These are phyloP conservation scores for Gymnoscopelus braueri DNA, from an alignment of 2,797 vertebrate genomes.

Conservation along the genomic window DNA sequence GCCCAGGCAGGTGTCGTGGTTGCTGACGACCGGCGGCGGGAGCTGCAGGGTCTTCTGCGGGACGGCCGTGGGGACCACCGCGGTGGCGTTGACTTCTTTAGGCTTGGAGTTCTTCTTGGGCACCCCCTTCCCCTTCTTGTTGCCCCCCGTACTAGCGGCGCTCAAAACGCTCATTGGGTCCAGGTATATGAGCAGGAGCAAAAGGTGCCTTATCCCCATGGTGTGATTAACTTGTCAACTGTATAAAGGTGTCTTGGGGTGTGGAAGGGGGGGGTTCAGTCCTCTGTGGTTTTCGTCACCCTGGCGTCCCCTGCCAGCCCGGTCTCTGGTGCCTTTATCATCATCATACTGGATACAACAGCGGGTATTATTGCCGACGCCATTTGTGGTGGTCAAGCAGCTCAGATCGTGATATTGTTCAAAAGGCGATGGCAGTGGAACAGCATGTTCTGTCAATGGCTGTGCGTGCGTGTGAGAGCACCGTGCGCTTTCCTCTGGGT, in stretches of 20 bases:
- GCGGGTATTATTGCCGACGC: slow-evolving; percentile 41
- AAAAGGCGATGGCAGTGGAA: slow-evolving; percentile 23
- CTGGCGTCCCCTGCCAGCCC: slow-evolving; percentile 51
- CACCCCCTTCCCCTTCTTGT: slow-evolving; percentile 76
- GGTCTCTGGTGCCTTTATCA: slow-evolving; percentile 57
- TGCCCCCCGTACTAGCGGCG: slow-evolving; percentile 66
- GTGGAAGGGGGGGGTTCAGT: slow-evolving; percentile 44
- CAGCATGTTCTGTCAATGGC: slow-evolving; percentile 41
- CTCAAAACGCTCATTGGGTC: slow-evolving; percentile 80
- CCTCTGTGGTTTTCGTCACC: slow-evolving; percentile 42
- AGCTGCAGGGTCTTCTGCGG: slow-evolving; percentile 68
- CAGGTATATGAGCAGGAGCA: slow-evolving; percentile 84
- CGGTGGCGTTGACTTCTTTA: slow-evolving; percentile 71
- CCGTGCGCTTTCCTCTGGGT: slow-evolving; percentile 39
- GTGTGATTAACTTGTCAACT: slow-evolving; percentile 42
- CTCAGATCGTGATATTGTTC: background rate
- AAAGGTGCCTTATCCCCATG: slow-evolving; percentile 83
- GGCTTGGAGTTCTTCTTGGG: slow-evolving; percentile 67
- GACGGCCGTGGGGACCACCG: slow-evolving; percentile 60
- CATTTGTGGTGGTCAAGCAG: slow-evolving; percentile 45
- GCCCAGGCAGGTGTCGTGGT: slow-evolving; percentile 92
- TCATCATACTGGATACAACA: slow-evolving; percentile 39
- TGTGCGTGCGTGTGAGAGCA: background rate
- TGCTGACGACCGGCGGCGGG: slow-evolving; percentile 63
- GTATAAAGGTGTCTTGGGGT: slow-evolving; percentile 29